Percentiles rank a stretch among this genome's conserved stretches.
Conservation (phyloP, 2,797 vertebrate genomes). For the Alca torda region DNA sequence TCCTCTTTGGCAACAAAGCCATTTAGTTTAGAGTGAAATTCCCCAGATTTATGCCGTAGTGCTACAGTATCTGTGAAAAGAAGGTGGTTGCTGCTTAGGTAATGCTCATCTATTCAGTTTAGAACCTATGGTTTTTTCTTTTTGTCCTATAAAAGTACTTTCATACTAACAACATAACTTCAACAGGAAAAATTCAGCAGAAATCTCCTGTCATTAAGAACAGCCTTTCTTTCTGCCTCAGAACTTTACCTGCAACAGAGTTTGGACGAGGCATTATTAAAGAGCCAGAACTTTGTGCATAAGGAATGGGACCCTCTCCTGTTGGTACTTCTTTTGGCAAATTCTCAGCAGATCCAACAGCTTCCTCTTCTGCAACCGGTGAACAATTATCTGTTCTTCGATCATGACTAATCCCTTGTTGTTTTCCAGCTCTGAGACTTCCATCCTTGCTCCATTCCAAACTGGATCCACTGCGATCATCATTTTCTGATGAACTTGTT, state of each 20-base stretch:
- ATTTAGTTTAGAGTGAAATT: neutral
- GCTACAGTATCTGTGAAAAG: neutral
- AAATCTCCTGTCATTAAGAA: neutral
- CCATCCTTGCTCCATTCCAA: slow-evolving; percentile 97
- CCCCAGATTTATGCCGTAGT: neutral
- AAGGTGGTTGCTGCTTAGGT: neutral
- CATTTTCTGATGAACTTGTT: slow-evolving; percentile 98
- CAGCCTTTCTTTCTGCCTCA: neutral
- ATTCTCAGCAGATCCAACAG: slow-evolving; percentile 75
- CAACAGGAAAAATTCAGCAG: neutral
- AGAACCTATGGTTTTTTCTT: neutral
- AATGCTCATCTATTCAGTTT: neutral
- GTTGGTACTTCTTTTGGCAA: slow-evolving; percentile 76
- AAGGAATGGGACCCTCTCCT: slow-evolving; percentile 86
- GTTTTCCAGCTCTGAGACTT: slow-evolving; percentile 85
- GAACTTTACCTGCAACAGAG: slow-evolving; percentile 93
- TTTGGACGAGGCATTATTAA: slow-evolving; percentile 97
- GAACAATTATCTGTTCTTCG: slow-evolving; percentile 91
- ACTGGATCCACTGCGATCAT: slow-evolving; percentile 97
- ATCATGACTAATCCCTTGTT: slow-evolving; percentile 83
- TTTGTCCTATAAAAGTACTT: neutral
- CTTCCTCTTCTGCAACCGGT: slow-evolving; percentile 94
- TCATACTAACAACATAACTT: neutral
- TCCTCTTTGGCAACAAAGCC: neutral
- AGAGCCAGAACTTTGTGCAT: slow-evolving; percentile 82